phyloP scores from a whole-genome alignment of 2,113 vertebrate genomes.

The Oriolus oriolus region DNA sequence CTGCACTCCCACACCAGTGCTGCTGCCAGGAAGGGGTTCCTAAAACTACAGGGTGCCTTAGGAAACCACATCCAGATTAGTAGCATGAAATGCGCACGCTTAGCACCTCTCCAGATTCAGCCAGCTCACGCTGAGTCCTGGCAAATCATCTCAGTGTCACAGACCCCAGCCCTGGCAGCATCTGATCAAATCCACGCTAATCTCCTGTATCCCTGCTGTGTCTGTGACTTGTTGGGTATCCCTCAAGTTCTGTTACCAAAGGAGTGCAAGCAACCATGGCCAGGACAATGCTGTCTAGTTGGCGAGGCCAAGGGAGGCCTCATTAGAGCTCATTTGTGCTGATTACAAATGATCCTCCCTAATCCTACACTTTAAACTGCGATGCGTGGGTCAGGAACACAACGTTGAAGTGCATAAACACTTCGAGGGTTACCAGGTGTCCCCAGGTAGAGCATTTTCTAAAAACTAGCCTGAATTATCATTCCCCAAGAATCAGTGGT shows the following conservation, averaged over 20 bases:
- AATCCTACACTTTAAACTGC: not conserved
- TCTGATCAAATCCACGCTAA: not conserved
- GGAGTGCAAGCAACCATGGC: not conserved
- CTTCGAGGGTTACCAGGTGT: not conserved
- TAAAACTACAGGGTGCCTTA: not conserved
- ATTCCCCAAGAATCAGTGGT: not conserved
- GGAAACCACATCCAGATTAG: not conserved
- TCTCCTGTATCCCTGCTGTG: not conserved
- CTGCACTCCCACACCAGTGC: not conserved
- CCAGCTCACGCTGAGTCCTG: not conserved
- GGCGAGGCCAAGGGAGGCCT: not conserved
- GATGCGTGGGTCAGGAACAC: not conserved
- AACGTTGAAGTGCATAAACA: not conserved
- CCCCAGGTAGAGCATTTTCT: not conserved
- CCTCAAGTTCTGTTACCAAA: not conserved
- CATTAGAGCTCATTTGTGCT: not conserved
- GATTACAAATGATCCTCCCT: not conserved
- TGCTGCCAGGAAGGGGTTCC: not conserved
- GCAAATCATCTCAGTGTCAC: not conserved
- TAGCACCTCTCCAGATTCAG: not conserved
- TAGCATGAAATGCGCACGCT: accelerated
- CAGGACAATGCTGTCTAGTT: not conserved
- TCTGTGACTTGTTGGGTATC: not conserved
- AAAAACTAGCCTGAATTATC: not conserved
- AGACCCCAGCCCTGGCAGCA: not conserved